Conservation (phyloP, 2,113 vertebrate genomes). For the Trichechus manatus region DNA sequence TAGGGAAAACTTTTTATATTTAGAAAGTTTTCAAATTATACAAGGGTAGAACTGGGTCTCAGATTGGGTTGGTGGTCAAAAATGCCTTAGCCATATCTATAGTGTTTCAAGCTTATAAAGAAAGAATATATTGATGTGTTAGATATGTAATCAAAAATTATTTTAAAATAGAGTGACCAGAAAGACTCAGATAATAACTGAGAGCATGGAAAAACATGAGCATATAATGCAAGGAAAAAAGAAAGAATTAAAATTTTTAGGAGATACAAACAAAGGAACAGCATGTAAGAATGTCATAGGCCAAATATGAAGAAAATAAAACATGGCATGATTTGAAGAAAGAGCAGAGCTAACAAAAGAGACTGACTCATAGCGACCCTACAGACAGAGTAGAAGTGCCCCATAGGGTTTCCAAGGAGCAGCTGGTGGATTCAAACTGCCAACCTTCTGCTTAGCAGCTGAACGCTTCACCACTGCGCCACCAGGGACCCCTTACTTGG, state of each 20-base stretch:
- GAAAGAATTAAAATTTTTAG: not conserved
- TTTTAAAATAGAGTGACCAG: not conserved
- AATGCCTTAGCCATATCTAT: not conserved
- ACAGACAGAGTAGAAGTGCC: too few relatives aligned
- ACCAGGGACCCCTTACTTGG: too few relatives aligned
- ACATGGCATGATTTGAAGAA: not conserved
- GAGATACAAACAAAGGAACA: not conserved
- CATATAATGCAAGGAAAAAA: not conserved
- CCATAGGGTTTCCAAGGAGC: too few relatives aligned
- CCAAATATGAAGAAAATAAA: not conserved
- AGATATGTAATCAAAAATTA: not conserved
- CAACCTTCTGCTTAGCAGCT: too few relatives aligned
- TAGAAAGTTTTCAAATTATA: constrained; percentile 23
- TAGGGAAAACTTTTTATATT: not conserved
- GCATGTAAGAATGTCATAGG: not conserved
- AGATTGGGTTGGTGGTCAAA: not conserved
- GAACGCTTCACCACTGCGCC: too few relatives aligned
- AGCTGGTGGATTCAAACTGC: too few relatives aligned
- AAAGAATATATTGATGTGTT: not conserved
- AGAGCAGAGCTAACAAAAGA: not conserved
- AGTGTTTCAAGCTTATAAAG: not conserved
- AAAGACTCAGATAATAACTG: not conserved
- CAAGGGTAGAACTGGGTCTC: not conserved
- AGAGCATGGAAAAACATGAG: not conserved
- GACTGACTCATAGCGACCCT: too few relatives aligned